These are phyloP conservation scores for Oscheius myriophilus DNA, from an alignment of 2,888 invertebrate genomes.

Conservation along the genomic window DNA sequence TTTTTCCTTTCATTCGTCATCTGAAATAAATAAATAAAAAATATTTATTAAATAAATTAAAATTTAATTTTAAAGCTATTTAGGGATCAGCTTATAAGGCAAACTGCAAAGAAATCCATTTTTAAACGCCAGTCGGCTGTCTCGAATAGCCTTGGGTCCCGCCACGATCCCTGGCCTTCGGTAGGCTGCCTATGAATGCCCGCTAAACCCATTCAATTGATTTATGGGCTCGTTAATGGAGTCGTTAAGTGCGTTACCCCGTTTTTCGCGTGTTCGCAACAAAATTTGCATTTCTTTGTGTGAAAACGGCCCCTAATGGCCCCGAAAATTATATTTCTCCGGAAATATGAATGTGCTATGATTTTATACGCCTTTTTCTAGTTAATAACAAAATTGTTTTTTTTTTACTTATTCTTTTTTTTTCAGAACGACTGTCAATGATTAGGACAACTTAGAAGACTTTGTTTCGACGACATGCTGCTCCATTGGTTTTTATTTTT, in stretches of 20 bases:
- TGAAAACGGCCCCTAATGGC: too few relatives aligned
- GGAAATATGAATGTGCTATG: too few relatives aligned
- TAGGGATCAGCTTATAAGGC: neutral
- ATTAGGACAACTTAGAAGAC: too few relatives aligned
- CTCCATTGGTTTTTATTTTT: too few relatives aligned
- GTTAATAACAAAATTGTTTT: too few relatives aligned
- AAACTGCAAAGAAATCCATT: neutral
- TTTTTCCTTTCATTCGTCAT: neutral
- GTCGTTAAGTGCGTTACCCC: conserved; percentile 30
- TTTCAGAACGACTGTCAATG: too few relatives aligned
- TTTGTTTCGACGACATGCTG: too few relatives aligned
- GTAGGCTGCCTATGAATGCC: conserved; percentile 14
- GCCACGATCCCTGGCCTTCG: neutral
- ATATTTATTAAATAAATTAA: neutral
- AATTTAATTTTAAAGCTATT: neutral
- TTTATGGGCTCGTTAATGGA: conserved; percentile 31
- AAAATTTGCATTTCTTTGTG: conserved; percentile 6
- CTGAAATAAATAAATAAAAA: too few relatives aligned
- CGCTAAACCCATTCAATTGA: conserved; percentile 29
- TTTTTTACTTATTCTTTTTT: too few relatives aligned
- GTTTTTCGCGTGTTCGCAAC: conserved; percentile 23
- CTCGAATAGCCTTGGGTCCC: neutral
- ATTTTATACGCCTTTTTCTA: too few relatives aligned
- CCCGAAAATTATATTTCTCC: too few relatives aligned
- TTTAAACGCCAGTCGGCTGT: neutral